Evolutionary conservation across 2,888 invertebrate genomes (phyloP), one percentile per base, ranked within the genome.

Genomic region (Orthosia gracilis): DNA sequence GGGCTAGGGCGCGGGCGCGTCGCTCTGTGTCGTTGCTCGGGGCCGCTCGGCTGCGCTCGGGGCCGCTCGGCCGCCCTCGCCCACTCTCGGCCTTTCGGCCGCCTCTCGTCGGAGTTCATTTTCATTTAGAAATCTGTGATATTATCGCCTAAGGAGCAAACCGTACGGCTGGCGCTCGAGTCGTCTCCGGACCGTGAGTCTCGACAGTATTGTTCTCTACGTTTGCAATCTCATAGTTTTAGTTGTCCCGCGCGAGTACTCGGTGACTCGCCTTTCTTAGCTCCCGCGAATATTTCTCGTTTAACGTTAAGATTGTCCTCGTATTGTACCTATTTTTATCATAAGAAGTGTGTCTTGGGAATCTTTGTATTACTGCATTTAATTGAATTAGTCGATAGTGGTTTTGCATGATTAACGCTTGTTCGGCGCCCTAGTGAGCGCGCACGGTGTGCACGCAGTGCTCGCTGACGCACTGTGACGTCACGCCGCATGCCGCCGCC

Each of bases 121-220:
- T 90, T 93, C 91, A 90, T 92, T 92, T 94, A 93, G 93, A 91
- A 94, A 95, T 95, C 95, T 95, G 95, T 95, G 95, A 95, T 95
- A 95, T 95, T 95, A 95, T 92, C 94, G 94, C 94, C 94, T 95
- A 94, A 94, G 95, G 92, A 93, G 92, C 92, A 80, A 86, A 80
- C 76, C 87, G 87, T 79, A 77, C 84, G 79, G 83, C 88, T 85
- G 86, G 83, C 80, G 63, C 77, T 72, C 82, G 80, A 69, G 47
- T 57, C 81, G 85, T 69, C 77, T 82, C 81, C 78, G 76, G 77
- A 71, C 77, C 87, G 73, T 79, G 84, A 85, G 82, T 76, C 76
- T 82, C 82, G 82, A 75, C 82, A 78, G 77, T 83, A 71, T 78
- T 77, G 81, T 82, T 80, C 84, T 85, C 83, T 86, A 81, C 85